Evolutionary conservation across 2,113 vertebrate genomes (phyloP), one percentile per base, ranked within the genome.

Genomic region (Apaloderma vittatum): DNA sequence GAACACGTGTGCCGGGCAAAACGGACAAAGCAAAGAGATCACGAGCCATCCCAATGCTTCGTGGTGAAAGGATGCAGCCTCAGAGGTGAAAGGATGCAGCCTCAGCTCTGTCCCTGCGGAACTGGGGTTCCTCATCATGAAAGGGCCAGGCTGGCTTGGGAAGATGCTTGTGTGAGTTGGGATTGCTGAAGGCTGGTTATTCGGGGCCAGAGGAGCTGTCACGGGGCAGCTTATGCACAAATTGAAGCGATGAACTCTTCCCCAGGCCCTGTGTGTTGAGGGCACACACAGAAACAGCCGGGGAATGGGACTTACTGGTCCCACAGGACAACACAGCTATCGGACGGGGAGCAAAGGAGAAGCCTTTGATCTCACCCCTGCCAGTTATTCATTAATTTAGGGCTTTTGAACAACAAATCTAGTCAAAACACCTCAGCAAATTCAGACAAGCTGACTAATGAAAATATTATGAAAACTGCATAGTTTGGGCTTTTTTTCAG

Each of bases 251-350:
- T 20, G 24, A 83, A 15, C 32, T 37, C 32, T 83, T 46, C 21
- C 32, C 59, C 1, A 0, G 8, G 22, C n/a, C 34, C 49, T 37
- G 46, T 0, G 0, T 2, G 0, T 0, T 26, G 46, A 67, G 7
- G 62, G 15, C 43, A 15, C 22, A 36, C 29, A 36, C 1, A 43
- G 15, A 57, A 81, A 36, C 8, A 52, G 40, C 9, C 7, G 4
- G 22, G 37, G 7, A 87, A 21, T 1, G 4, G 65, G 43, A 58
- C 27, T 40, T 57, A 15, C 6, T 8, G 5, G 18, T 62, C 2
- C 52, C 40, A 9, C 2, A 15, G 19, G 32, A 73, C 11, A 34
- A 2, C 18, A 0, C 0, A 57, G 48, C 15, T 30, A 27, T 6
- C 1, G 3, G n/a, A 49, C 17, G 34, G 4, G 7, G 4, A 71